Conservation (phyloP, 2,888 invertebrate genomes). For the Acleris literana region DNA sequence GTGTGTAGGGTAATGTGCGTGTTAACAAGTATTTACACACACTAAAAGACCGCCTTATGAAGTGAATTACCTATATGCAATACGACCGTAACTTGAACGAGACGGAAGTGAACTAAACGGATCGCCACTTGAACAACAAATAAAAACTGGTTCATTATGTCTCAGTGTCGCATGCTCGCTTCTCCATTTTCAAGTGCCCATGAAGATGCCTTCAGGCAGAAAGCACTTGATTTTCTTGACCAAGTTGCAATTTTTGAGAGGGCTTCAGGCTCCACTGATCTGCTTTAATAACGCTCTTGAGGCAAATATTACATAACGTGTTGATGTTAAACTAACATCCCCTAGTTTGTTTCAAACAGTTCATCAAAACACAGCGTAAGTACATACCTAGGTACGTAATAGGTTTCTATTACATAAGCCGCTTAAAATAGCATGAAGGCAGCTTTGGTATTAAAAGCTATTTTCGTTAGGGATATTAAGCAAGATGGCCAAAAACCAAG, state of each 20-base stretch:
- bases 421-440: too few relatives aligned
- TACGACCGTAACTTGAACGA: slow-evolving; percentile 25
- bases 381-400: too few relatives aligned
- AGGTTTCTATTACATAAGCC: too few relatives aligned
- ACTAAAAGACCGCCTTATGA: too few relatives aligned
- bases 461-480: too few relatives aligned
- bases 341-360: too few relatives aligned
- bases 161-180: slow-evolving; percentile 4
- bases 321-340: neutral
- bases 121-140: slow-evolving; percentile 22
- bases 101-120: slow-evolving; percentile 19
- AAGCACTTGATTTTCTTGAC: slow-evolving; percentile 24
- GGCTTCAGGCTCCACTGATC: neutral
- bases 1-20: too few relatives aligned
- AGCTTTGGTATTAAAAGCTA: too few relatives aligned
- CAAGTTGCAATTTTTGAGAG: slow-evolving; percentile 10
- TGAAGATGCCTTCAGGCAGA: slow-evolving; percentile 21
- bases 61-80: too few relatives aligned
- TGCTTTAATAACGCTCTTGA: neutral
- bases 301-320: neutral
- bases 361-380: too few relatives aligned
- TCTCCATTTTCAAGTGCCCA: slow-evolving; percentile 20
- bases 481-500: too few relatives aligned
- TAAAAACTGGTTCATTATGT: slow-evolving; percentile 17
- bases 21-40: too few relatives aligned